Percentiles rank a stretch among this genome's conserved stretches.
Conservation (phyloP, 2,888 invertebrate genomes). For the Cephalotes varians region DNA sequence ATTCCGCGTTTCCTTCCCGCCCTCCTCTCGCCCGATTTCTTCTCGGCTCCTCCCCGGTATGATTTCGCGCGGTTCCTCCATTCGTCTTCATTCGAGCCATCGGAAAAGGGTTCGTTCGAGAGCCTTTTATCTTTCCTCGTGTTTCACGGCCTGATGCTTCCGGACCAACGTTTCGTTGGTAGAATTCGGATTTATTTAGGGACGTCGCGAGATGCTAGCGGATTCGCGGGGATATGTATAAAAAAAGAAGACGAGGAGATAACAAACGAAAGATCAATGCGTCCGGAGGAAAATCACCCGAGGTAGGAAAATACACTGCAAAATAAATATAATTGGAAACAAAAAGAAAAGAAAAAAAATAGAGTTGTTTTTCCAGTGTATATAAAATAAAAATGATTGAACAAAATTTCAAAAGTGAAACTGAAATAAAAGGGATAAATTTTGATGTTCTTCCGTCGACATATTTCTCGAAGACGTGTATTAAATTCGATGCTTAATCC, state of each 20-base stretch:
- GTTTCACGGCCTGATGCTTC: conserved; percentile 65
- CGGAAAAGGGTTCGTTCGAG: conserved; percentile 70
- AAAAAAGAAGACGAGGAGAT: neutral
- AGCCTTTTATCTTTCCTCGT: conserved; percentile 74
- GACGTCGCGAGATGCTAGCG: conserved; percentile 20
- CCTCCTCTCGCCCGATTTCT: conserved; percentile 2
- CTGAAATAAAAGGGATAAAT: neutral
- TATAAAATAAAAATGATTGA: neutral
- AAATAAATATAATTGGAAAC: neutral
- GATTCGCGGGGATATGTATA: neutral
- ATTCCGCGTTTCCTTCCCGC: conserved; percentile 19
- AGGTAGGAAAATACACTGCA: neutral
- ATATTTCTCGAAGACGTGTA: neutral
- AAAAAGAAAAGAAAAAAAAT: neutral
- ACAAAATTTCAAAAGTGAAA: neutral
- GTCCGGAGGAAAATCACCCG: neutral
- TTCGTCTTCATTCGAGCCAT: conserved; percentile 78
- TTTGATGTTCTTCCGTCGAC: neutral
- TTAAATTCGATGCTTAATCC: conserved; percentile 14
- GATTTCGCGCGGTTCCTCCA: conserved; percentile 74
- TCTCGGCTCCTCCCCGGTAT: conserved; percentile 44
- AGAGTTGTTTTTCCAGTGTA: neutral
- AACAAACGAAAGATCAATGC: neutral
- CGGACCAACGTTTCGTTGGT: conserved; percentile 38
- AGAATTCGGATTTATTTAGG: conserved; percentile 36